Percentiles rank a stretch among this genome's conserved stretches.
Conservation (phyloP, 2,888 invertebrate genomes). For the Sesia bembeciformis region DNA sequence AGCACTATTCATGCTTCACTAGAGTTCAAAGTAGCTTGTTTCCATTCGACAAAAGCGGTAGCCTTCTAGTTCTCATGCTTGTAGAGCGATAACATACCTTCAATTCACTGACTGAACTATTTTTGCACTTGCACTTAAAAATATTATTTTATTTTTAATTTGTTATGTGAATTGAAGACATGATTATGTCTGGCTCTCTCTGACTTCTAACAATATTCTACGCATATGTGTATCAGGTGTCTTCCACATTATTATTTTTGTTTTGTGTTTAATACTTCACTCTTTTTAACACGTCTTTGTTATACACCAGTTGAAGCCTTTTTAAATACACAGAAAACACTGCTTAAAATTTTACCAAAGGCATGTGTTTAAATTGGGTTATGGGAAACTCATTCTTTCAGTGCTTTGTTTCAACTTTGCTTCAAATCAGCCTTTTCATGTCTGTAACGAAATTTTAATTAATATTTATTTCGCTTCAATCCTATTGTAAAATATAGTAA, state of each 20-base stretch:
- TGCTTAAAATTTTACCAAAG: too few relatives aligned
- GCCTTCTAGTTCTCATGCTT: conserved; percentile 63
- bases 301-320: too few relatives aligned
- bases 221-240: neutral
- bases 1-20: conserved; percentile 23
- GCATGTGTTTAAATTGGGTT: too few relatives aligned
- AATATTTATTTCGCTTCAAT: too few relatives aligned
- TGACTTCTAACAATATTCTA: neutral
- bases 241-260: neutral
- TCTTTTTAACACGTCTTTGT: too few relatives aligned
- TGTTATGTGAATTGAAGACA: conserved; percentile 64
- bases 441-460: too few relatives aligned
- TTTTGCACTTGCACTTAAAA: conserved; percentile 32
- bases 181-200: conserved; percentile 70
- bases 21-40: conserved; percentile 30
- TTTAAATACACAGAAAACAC: too few relatives aligned
- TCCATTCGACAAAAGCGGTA: conserved; percentile 5
- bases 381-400: too few relatives aligned
- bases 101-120: conserved; percentile 54
- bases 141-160: conserved; percentile 12
- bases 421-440: too few relatives aligned
- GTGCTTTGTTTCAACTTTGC: too few relatives aligned
- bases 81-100: conserved; percentile 70
- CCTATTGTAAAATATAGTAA: too few relatives aligned
- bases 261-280: neutral